Conservation (phyloP, 2,113 vertebrate species). For the Thomomys bottae region DNA sequence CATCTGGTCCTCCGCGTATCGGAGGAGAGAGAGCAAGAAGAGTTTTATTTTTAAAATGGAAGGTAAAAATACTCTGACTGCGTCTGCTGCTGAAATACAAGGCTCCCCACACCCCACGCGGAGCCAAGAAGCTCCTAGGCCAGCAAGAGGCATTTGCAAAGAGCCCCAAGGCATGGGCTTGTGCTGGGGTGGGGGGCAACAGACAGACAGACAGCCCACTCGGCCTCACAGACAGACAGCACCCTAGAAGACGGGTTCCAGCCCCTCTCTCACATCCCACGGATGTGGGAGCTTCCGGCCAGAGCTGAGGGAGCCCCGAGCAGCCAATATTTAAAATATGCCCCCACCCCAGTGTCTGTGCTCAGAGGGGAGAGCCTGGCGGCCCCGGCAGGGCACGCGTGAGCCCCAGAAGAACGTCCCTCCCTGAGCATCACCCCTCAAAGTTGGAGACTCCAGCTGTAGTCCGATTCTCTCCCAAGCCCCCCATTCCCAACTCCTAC, state of each 20-base stretch:
- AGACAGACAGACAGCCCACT: accelerated
- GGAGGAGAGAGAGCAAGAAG: conserved; percentile 31
- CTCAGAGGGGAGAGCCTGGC: neutral
- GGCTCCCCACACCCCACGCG: neutral
- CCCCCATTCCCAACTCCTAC: conserved; percentile 26
- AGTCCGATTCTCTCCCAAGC: neutral
- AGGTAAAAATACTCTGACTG: conserved; percentile 50
- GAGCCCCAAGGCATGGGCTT: neutral
- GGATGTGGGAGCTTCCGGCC: neutral
- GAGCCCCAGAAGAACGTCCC: neutral
- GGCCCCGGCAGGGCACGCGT: too few relatives aligned
- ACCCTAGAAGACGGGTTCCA: neutral
- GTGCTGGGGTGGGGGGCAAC: accelerated
- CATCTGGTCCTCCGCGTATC: conserved; percentile 4
- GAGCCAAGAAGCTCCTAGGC: neutral
- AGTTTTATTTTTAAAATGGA: conserved; percentile 51
- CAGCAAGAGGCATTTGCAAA: neutral
- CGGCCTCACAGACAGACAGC: neutral
- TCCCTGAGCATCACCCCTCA: neutral
- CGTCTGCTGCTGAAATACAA: neutral
- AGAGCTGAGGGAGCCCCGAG: neutral
- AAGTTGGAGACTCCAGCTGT: conserved; percentile 12
- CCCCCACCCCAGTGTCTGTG: neutral
- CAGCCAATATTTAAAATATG: neutral
- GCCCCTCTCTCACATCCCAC: neutral